Conservation (phyloP, 2,888 invertebrate genomes). For the Heliconius charithonia region DNA sequence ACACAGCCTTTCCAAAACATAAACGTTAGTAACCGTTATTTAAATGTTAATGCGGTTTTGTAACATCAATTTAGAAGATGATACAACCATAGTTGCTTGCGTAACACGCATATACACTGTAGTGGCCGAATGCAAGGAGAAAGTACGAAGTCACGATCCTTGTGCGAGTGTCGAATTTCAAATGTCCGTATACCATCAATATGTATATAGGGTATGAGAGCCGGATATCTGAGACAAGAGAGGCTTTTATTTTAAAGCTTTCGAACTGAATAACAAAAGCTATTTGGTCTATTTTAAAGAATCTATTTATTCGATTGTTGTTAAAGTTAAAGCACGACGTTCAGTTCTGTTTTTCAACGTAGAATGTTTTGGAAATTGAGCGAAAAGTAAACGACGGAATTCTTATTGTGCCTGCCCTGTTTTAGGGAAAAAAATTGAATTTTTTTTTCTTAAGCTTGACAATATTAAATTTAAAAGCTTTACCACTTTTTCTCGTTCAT, state of each 20-base stretch:
- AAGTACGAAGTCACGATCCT: conserved; percentile 41
- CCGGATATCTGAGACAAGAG: not conserved
- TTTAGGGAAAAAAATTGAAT: too few species aligned
- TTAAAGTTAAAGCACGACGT: not conserved
- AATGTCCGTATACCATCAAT: conserved; percentile 38
- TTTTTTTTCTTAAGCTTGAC: too few species aligned
- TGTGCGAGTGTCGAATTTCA: conserved; percentile 33
- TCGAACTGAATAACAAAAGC: conserved; percentile 3
- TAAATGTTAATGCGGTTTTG: conserved; percentile 22
- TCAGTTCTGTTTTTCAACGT: too few species aligned
- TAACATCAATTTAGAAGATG: conserved; percentile 37
- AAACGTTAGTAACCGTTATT: conserved; percentile 19
- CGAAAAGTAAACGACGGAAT: too few species aligned
- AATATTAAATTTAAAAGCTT: too few species aligned
- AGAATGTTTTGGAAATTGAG: too few species aligned
- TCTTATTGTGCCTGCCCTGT: too few species aligned
- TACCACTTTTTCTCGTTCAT: too few species aligned
- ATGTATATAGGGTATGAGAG: conserved; percentile 24
- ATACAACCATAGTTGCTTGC: conserved; percentile 35
- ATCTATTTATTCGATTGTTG: not conserved
- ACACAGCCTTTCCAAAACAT: conserved; percentile 16
- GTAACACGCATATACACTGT: conserved; percentile 24
- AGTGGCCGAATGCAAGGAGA: conserved; percentile 38
- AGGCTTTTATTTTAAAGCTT: conserved; percentile 3
- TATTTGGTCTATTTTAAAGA: not conserved